phyloP scores from a whole-genome alignment of 2,888 invertebrate species.

The Aporophyla lueneburgensis region DNA sequence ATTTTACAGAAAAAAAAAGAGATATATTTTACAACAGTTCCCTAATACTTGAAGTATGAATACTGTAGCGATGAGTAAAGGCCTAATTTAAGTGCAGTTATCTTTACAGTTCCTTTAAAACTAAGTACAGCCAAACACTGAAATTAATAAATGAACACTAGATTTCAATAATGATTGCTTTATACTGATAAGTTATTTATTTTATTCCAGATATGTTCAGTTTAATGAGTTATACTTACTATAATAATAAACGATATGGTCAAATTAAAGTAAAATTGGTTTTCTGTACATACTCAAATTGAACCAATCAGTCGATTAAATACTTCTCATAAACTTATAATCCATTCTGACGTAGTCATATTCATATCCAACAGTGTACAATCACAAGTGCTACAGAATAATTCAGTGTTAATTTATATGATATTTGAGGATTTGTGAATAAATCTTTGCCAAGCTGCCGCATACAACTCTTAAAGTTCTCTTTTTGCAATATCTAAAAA shows the following conservation, averaged over 20 bases:
- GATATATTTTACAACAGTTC: slow-evolving; percentile 44
- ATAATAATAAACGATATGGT: slow-evolving; percentile 59
- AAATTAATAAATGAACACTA: slow-evolving; percentile 49
- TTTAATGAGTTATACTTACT: slow-evolving; percentile 54
- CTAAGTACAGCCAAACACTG: slow-evolving; percentile 43
- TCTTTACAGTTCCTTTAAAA: slow-evolving; percentile 32
- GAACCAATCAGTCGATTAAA: slow-evolving; percentile 7
- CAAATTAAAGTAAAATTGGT: slow-evolving; percentile 50
- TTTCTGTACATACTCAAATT: slow-evolving; percentile 19
- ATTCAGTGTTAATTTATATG: slow-evolving; percentile 11
- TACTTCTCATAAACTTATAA: not conserved
- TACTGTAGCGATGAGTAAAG: slow-evolving; percentile 55
- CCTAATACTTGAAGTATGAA: slow-evolving; percentile 65
- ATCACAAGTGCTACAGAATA: slow-evolving; percentile 60
- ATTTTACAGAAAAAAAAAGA: slow-evolving; percentile 45
- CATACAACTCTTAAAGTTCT: slow-evolving; percentile 48
- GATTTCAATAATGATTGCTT: slow-evolving; percentile 55
- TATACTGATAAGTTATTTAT: slow-evolving; percentile 41
- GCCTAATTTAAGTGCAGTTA: slow-evolving; percentile 26
- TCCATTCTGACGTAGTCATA: slow-evolving; percentile 14
- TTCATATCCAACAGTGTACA: slow-evolving; percentile 20
- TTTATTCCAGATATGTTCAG: slow-evolving; percentile 68
- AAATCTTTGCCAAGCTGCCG: slow-evolving; percentile 29
- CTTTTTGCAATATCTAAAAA: slow-evolving; percentile 51
- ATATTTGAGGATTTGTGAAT: slow-evolving; percentile 21